Evolutionary conservation across 1,140 invertebrate genomes (phyloP), one percentile per base, ranked within the genome.

Genomic region (Papilio glaucus): DNA sequence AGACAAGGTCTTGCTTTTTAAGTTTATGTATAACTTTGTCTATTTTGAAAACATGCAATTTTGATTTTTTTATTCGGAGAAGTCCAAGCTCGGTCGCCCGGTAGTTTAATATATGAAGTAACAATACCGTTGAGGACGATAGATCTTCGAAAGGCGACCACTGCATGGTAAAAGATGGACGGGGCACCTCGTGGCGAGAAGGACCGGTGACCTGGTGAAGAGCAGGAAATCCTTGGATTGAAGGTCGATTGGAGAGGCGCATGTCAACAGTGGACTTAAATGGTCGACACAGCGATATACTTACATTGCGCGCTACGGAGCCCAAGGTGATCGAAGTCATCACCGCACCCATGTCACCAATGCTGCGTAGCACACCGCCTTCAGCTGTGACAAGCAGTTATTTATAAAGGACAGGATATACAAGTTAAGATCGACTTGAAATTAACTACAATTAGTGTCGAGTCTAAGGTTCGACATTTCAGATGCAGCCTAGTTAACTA

Each of bases 271-370:
- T 33, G 29, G 6, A 33, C 29, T 33, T 33, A 2, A 6, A 26
- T 10, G 12, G 7, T 24, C 0, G 21, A 7, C 9, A 10, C 21
- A 67, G n/a, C n/a, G n/a, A 21, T 21, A 61, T 78, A 83, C 87
- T 86, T 72, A 93, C 90, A 75, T 92, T 93, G 65, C 94, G 92
- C 94, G 95, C 95, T 24, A 96, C 95, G 4, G 97, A 95, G 65
- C 97, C 97, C 21, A 98, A 88, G 0, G 97, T 97, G 72, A 98
- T 93, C 53, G 97, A 97, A 0, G 97, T 98, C 95, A 98, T 97
- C 12, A 98, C 97, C 12, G 96, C 97, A 29, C 97, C 97, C 96
- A 98, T 98, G 80, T 98, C 97, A 4, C 97, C 97, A 57, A 98
- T 97, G n/a, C 96, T 97, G 70, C 97, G 94, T 37, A 98, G 90